Base-by-base conservation (phyloP, 2,888 invertebrate genomes). In the Neria commutata region DNA sequence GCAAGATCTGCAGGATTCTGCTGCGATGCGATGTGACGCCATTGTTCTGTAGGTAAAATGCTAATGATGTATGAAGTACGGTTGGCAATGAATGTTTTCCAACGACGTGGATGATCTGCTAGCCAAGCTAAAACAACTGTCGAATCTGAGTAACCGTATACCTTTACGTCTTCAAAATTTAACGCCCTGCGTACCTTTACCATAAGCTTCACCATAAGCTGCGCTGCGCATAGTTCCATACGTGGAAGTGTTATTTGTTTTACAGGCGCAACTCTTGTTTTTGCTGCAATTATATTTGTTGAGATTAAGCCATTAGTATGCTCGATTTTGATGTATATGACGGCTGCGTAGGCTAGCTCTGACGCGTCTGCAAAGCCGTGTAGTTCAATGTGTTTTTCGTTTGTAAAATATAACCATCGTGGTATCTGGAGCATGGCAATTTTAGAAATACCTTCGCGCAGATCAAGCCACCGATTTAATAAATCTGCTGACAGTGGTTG, bases 1-100 rank as follows among this genome's bases (percentile, higher is more conserved):
- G 56, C 56, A 47, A 54, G 60, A 47, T 61, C 63, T 21, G 60
- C 62, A 1, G 60, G 61, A 48, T 63, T 65, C 40, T 56, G 51
- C 1, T 33, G 21, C 1, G 60, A 50, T 0, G 37, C 33, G 14
- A 63, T 57, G 42, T 60, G 45, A 42, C 56, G 40, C 56, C 60
- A 61, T 11, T 33, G 45, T 5, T 50, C 48, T 3, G 29, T 54
- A 3, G 56, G 56, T 16, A 54, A 24, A 3, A 11, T 23, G 10
- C 26, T 25, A 1, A 51, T 16, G 8, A 56, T 56, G 34, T 62
- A 34, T 24, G 33, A 23, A 11, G 49, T 37, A n/a, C 56, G 29
- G 29, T 62, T 62, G 17, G 56, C 56, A 1, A 48, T 34, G 11
- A 54, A 58, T 2, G 53, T 1, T 14, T 58, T 61, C 23, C 58